These are phyloP conservation scores for Palaemon carinicauda DNA, from an alignment of 1,140 invertebrate species.

Conservation along the genomic window DNA sequence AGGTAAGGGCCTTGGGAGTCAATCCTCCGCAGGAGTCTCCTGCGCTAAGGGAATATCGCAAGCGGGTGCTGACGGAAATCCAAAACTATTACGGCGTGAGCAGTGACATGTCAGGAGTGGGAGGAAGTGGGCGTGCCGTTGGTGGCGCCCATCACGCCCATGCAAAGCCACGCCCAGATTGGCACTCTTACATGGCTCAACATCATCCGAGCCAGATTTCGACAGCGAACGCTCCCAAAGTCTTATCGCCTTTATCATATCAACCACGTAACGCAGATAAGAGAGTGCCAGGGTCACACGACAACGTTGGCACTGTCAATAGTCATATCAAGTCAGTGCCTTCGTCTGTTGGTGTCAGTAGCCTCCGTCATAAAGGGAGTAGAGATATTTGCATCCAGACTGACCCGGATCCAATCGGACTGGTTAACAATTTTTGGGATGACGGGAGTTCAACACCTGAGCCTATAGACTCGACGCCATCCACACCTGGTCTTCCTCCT, in stretches of 20 bases:
- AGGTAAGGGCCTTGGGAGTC: background rate
- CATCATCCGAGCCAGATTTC: background rate
- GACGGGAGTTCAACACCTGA: constrained; percentile 27
- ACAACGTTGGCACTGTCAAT: too few relatives aligned
- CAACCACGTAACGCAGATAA: background rate
- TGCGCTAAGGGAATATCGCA: constrained; percentile 45
- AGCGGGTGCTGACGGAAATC: constrained; percentile 49
- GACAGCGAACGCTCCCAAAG: background rate
- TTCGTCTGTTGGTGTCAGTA: too few relatives aligned
- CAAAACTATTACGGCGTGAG: constrained; percentile 49
- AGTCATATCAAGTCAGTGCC: too few relatives aligned
- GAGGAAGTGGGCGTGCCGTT: too few relatives aligned
- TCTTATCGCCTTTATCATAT: constrained; percentile 43
- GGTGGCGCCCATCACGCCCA: background rate
- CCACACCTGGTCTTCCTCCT: background rate
- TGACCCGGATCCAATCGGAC: constrained; percentile 14
- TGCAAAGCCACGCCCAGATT: background rate
- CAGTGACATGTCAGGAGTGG: too few relatives aligned
- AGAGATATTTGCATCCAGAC: constrained; percentile 53
- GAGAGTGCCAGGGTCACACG: background rate
- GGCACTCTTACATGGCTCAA: constrained; percentile 4
- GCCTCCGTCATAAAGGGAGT: background rate
- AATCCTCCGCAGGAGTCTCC: constrained; percentile 22
- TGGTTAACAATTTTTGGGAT: background rate
- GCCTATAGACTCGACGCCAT: background rate